phyloP scores from a whole-genome alignment of 2,113 vertebrate species.

The Gymnocephalus cernua region DNA sequence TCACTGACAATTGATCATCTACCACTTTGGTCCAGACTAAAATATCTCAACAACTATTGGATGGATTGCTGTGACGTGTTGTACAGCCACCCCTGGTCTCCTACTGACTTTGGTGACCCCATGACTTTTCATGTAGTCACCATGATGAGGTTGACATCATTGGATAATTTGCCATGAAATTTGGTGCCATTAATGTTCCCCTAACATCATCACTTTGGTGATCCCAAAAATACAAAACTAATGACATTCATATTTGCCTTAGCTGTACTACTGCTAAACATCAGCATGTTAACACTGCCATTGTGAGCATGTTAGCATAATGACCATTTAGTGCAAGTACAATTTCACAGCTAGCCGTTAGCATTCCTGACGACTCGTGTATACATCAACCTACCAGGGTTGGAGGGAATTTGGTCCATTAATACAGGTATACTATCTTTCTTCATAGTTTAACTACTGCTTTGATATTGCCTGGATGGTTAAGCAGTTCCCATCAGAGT shows the following conservation, averaged over 20 bases:
- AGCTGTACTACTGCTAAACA: neutral
- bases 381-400: neutral
- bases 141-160: neutral
- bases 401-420: neutral
- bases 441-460: constrained; percentile 96
- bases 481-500: constrained; percentile 91
- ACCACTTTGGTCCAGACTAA: neutral
- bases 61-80: neutral
- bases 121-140: neutral
- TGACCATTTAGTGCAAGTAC: neutral
- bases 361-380: neutral
- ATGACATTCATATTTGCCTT: neutral
- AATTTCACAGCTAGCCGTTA: neutral
- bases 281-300: neutral
- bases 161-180: no score
- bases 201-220: no score
- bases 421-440: neutral
- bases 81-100: neutral
- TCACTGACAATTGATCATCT: neutral
- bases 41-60: neutral
- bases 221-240: neutral
- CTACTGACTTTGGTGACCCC: neutral
- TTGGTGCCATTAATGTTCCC: neutral
- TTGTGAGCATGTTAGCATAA: neutral
- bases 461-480: constrained; percentile 95